Percentiles rank a stretch among this genome's conserved stretches.
Conservation (phyloP, 92 coral and sea anemone genomes). For the Phymanthus crucifer region DNA sequence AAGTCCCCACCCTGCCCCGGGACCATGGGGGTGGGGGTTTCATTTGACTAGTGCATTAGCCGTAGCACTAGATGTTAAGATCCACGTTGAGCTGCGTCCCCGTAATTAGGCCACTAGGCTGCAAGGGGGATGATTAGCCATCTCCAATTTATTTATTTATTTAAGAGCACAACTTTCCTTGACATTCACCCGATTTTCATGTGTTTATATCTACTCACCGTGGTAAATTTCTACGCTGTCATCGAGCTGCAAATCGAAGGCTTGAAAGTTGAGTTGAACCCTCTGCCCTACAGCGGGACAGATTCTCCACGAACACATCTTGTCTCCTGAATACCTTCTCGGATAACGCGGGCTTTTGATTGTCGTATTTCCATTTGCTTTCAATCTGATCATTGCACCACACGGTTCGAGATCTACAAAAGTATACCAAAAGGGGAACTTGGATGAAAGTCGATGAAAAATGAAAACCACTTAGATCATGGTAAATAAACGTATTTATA, state of each 20-base stretch:
- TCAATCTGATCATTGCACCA: slow-evolving; percentile 55
- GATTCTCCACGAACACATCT: slow-evolving; percentile 89
- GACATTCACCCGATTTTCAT: no score
- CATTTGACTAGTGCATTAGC: no score
- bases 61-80: no score
- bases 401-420: slow-evolving; percentile 65
- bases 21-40: no score
- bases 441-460: neutral
- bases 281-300: slow-evolving; percentile 76
- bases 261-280: slow-evolving; percentile 63
- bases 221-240: slow-evolving; percentile 75
- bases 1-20: no score
- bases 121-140: no score
- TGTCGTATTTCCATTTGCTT: slow-evolving; percentile 34
- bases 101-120: no score
- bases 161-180: neutral
- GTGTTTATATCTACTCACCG: slow-evolving; percentile 53
- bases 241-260: slow-evolving; percentile 53
- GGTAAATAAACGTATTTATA: no score
- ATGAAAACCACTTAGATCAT: no score
- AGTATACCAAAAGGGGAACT: neutral
- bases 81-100: no score
- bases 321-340: slow-evolving; percentile 61
- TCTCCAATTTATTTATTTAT: no score
- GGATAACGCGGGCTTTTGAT: slow-evolving; percentile 76